Conservation (phyloP, 2,113 vertebrate genomes). For the Perca schrenkii region DNA sequence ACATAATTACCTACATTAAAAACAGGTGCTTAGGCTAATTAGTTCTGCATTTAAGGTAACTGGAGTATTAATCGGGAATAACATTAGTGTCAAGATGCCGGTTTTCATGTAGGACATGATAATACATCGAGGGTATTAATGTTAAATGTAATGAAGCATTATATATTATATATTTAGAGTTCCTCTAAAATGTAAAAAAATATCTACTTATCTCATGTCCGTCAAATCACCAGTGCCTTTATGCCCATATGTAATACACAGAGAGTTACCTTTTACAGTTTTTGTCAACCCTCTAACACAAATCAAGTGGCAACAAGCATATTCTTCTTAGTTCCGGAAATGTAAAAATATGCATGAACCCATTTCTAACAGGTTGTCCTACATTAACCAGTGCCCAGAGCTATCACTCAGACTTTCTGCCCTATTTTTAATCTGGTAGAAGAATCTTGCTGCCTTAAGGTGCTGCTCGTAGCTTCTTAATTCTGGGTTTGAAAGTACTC, state of each 20-base stretch:
- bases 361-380: background rate
- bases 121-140: background rate
- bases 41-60: background rate
- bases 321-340: background rate
- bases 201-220: background rate
- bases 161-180: background rate
- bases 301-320: background rate
- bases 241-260: background rate
- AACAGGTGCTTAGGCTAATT: background rate
- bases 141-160: background rate
- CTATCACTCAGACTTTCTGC: background rate
- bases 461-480: background rate
- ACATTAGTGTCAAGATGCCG: background rate
- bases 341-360: background rate
- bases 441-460: background rate
- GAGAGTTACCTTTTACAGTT: background rate
- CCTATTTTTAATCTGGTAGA: background rate
- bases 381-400: background rate
- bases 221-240: background rate
- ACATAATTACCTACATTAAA: background rate
- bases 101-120: background rate
- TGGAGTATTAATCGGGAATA: background rate
- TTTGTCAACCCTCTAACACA: background rate
- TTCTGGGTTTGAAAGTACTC: background rate
- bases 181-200: background rate